Conservation (phyloP, 2,797 vertebrate species). For the Myripristis jacobus region DNA sequence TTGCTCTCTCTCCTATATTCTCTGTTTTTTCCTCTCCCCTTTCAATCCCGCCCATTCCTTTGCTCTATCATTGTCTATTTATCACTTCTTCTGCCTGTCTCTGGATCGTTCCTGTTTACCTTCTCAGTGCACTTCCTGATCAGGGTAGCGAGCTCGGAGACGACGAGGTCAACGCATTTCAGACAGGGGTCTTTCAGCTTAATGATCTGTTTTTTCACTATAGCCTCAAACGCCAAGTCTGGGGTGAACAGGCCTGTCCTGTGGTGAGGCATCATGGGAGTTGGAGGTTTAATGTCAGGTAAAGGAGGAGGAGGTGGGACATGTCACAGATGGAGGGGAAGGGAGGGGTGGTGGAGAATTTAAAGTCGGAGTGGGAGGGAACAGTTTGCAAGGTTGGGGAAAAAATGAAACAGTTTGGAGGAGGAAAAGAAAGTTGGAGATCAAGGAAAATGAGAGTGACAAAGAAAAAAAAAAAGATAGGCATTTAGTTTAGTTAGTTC, state of each 20-base stretch:
- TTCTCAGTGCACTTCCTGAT: constrained; percentile 93
- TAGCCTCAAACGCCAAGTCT: constrained; percentile 93
- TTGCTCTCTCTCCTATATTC: not conserved
- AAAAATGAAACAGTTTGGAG: constrained; percentile 21
- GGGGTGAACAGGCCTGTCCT: constrained; percentile 95
- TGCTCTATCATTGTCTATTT: not conserved
- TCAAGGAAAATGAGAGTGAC: constrained; percentile 26
- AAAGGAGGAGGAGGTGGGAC: constrained; percentile 27
- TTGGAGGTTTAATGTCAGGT: constrained; percentile 61
- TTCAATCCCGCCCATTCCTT: not conserved
- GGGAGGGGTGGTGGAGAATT: constrained; percentile 22
- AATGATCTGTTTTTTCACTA: constrained; percentile 95
- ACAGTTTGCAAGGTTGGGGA: constrained; percentile 24
- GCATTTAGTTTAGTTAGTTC: constrained; percentile 66
- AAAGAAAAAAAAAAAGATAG: constrained; percentile 52
- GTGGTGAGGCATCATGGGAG: constrained; percentile 75
- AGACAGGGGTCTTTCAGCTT: constrained; percentile 94
- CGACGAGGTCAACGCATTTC: constrained; percentile 93
- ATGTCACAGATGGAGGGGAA: constrained; percentile 10
- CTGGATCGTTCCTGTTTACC: constrained; percentile 78
- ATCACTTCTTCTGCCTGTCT: constrained; percentile 3
- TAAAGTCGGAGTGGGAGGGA: constrained; percentile 33
- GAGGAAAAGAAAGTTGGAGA: constrained; percentile 31
- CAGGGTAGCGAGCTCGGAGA: constrained; percentile 90
- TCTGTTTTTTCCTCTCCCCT: not conserved